Evolutionary conservation across 2,888 invertebrate genomes (phyloP), one percentile per base, ranked within the genome.

Genomic region (Metopia argyrocephala): DNA sequence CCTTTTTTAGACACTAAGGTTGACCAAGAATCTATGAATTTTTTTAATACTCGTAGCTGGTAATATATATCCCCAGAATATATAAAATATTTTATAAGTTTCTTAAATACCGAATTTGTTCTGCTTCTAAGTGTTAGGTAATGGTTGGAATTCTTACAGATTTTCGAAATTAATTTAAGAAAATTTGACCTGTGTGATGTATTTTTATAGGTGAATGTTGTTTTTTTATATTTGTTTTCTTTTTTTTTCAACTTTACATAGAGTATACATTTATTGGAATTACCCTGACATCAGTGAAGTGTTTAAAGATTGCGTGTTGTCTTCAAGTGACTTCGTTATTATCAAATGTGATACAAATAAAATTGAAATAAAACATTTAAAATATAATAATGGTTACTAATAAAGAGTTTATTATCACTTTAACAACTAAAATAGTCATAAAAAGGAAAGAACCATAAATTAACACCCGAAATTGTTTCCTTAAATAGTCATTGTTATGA

Each of bases 261-360:
- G 31, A 31, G 12, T 38, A 15, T 23, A 52, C n/a, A 25, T 54
- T 52, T 68, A 28, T 66, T 45, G 2, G 7, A 38, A 27, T 20
- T 18, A 25, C 5, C 15, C 31, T 28, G 38, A 64, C n/a, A 46
- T n/a, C 15, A 50, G 18, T 75, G 21, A 20, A 64, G 27, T 59
- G 59, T 65, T 71, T 20, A 15, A 66, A 56, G 78, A 46, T 78
- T 70, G 81, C 81, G 81, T 81, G 81, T 75, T 81, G 54, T 69
- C 46, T 69, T 74, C 74, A 65, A 54, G 45, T 59, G 46, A 18
- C 46, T 62, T 31, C 15, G 18, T 59, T 52, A 68, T 25, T 1
- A 12, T 38, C 15, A 38, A 38, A 38, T 12, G 3, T 38, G 38
- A 15, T 38, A 38, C 38, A 38, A 38, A n/a, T 48, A 20, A 48